A percentile compares a stretch with the other conserved stretches of the same genome.
phyloP scores from a whole-genome alignment of 2,113 vertebrate genomes.

The Indicator indicator region DNA sequence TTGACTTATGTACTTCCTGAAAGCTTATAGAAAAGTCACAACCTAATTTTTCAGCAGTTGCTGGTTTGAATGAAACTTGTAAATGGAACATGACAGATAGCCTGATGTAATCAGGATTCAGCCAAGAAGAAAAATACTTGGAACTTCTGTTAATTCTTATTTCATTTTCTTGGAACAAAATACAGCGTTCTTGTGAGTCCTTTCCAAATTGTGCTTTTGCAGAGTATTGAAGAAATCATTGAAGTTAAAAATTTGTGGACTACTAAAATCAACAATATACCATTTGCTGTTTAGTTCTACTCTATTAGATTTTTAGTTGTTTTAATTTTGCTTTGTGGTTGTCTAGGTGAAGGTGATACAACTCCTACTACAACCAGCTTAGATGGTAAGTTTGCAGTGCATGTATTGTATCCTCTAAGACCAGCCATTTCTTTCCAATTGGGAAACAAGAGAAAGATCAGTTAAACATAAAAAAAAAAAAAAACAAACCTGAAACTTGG shows the following conservation, averaged over 20 bases:
- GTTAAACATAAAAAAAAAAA: background rate
- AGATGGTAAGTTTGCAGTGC: slow-evolving; percentile 73
- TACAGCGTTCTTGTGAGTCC: background rate
- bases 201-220: background rate
- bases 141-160: background rate
- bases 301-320: background rate
- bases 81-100: background rate
- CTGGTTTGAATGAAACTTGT: background rate
- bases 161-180: background rate
- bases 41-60: background rate
- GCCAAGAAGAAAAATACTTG: background rate
- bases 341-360: slow-evolving; percentile 80
- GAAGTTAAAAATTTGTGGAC: background rate
- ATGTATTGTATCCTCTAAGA: background rate
- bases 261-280: background rate
- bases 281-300: background rate
- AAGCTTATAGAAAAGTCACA: background rate
- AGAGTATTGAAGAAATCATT: background rate
- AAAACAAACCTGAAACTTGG: background rate
- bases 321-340: background rate
- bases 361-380: slow-evolving; percentile 73
- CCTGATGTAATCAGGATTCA: background rate
- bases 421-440: background rate
- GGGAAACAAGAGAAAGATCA: background rate
- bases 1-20: background rate